Evolutionary conservation across 2,113 vertebrate species (phyloP).

Genomic region (Choloepus hoffmanni): DNA sequence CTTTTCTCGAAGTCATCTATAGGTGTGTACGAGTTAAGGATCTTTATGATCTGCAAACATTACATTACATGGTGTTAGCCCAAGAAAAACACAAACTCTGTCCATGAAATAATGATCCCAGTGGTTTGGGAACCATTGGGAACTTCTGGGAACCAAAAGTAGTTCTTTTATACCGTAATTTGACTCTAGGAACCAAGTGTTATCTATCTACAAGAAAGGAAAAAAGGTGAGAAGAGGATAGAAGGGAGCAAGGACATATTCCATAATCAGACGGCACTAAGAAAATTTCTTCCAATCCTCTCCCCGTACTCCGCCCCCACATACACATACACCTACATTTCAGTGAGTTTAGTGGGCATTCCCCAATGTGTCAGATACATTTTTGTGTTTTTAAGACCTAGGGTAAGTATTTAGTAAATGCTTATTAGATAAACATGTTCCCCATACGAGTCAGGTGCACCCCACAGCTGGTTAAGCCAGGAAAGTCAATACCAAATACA

Average conservation of each 20-base stretch:
- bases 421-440: background rate
- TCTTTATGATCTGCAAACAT: conserved; percentile 94
- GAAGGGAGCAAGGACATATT: background rate
- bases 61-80: conserved; percentile 52
- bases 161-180: background rate
- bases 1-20: conserved; percentile 99
- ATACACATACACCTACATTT: fast-evolving
- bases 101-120: background rate
- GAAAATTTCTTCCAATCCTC: background rate
- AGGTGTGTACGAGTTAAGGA: conserved; percentile 97
- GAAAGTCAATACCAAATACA: background rate
- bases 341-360: background rate
- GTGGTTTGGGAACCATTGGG: background rate
- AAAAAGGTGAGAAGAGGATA: background rate
- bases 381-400: background rate
- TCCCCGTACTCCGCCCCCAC: fast-evolving
- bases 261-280: background rate
- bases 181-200: background rate
- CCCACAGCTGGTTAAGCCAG: background rate
- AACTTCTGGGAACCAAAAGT: background rate
- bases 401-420: background rate
- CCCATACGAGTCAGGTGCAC: background rate
- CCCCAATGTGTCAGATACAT: background rate
- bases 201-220: background rate
- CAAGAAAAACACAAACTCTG: background rate